Conservation (phyloP, 1,140 invertebrate genomes). For the Eriosoma lanigerum region DNA sequence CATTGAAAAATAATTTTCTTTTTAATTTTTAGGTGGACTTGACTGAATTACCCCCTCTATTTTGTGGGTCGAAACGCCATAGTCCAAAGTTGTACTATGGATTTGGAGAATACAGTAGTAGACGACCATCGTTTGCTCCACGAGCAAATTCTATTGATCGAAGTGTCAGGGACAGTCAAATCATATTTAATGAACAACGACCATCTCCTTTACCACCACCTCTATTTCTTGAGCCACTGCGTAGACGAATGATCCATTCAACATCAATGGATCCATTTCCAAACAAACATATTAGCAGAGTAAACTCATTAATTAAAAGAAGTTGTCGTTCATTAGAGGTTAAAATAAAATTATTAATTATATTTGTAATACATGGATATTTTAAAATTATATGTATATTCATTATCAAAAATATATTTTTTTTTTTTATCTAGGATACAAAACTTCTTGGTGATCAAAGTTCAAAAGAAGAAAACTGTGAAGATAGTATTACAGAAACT, state of each 20-base stretch:
- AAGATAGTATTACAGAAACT: constrained; percentile 59
- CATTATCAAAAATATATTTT: not conserved
- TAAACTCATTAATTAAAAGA: constrained; percentile 43
- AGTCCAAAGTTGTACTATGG: constrained; percentile 69
- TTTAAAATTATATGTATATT: not conserved
- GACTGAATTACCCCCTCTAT: constrained; percentile 71
- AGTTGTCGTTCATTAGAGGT: constrained; percentile 53
- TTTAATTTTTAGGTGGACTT: constrained; percentile 68
- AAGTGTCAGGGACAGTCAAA: constrained; percentile 54
- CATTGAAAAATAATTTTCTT: not conserved
- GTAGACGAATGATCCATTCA: constrained; percentile 52
- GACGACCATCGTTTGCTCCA: constrained; percentile 64
- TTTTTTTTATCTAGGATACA: not conserved
- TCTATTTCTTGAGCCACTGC: constrained; percentile 18
- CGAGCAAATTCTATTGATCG: constrained; percentile 58
- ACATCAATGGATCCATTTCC: constrained; percentile 55
- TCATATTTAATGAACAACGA: constrained; percentile 52
- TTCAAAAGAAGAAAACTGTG: constrained; percentile 55
- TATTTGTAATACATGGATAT: not conserved
- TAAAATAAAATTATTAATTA: not conserved
- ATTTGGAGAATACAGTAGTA: constrained; percentile 58
- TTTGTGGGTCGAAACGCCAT: constrained; percentile 75
- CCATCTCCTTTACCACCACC: constrained; percentile 31
- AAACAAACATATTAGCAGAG: constrained; percentile 52
- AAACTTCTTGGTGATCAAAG: constrained; percentile 53